These are phyloP conservation scores for Macrobrachium nipponense DNA, from an alignment of 1,140 invertebrate genomes.

Conservation along the genomic window DNA sequence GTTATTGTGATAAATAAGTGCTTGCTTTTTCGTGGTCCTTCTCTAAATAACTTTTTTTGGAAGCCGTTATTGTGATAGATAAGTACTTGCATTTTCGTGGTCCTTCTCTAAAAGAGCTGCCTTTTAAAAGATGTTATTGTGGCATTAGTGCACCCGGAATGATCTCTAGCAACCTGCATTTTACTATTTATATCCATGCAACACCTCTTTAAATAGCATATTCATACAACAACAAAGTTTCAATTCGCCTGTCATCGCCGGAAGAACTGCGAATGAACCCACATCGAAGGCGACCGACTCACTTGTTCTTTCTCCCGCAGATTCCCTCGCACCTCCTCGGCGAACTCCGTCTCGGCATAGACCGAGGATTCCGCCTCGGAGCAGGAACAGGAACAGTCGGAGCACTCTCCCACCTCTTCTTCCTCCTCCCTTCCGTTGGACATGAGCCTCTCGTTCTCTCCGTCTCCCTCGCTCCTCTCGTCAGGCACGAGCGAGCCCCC, in stretches of 20 bases:
- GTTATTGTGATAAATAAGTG: too few relatives aligned
- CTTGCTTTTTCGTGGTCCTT: too few relatives aligned
- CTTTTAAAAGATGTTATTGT: too few relatives aligned
- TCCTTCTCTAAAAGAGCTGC: too few relatives aligned
- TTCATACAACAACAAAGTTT: neutral
- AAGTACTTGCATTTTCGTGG: too few relatives aligned
- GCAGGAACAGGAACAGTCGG: constrained; percentile 42
- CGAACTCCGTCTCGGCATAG: constrained; percentile 48
- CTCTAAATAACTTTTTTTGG: too few relatives aligned
- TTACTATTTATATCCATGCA: too few relatives aligned
- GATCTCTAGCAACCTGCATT: too few relatives aligned
- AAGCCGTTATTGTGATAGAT: too few relatives aligned
- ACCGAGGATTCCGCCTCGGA: constrained; percentile 49
- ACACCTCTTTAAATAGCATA: too few relatives aligned
- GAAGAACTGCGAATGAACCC: neutral
- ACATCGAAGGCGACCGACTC: neutral
- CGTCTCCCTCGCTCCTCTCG: constrained; percentile 31
- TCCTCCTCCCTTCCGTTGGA: constrained; percentile 32
- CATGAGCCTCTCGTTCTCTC: constrained; percentile 42
- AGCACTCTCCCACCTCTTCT: constrained; percentile 24
- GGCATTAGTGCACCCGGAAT: too few relatives aligned
- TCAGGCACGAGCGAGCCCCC: constrained; percentile 47
- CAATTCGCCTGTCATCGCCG: neutral
- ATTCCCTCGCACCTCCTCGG: constrained; percentile 40
- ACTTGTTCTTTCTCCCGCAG: constrained; percentile 30